Base-by-base conservation (phyloP, 2,797 vertebrate genomes). In the Discoglossus pictus region DNA sequence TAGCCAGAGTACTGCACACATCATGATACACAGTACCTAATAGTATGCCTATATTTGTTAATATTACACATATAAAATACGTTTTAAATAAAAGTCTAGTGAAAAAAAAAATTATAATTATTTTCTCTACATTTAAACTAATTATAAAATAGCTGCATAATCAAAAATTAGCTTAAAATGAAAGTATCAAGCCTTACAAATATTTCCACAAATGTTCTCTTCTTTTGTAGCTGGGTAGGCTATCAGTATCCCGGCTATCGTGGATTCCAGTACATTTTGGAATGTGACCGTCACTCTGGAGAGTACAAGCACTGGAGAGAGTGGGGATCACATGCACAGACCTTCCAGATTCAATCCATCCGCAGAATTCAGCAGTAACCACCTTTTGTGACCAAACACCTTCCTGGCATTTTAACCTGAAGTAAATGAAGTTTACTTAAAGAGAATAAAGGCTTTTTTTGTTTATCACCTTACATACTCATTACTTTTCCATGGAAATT, bases 231-330 rank as follows among this genome's bases (percentile, higher is more conserved):
- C 75, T 98, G 93, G 80, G 94, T 98, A 75, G 96, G 94, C 85
- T 95, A 93, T 54, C 96, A 97, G 87, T 98, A 86, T 74, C 95
- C 96, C 0, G 94, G 96, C 2, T 97, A 95, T 82, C 92, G 93
- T 56, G 95, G 94, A 51, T 92, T 94, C 82, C 94, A 96, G 85
- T 97, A 94, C 67, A 90, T 97, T 68, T 80, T 97, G 90, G 95
- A 98, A 85, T 89, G 91, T 0, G 94, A 97, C 80, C 88, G 87
- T 76, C 91, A 80, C 0, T 86, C 86, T 4, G 96, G 96, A 43
- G 91, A 96, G 82, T 96, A 93, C 91, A 94, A 93, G 85, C 92
- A 91, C 68, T 94, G 93, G 83, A 82, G 92, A 61, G 94, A 96
- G 81, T 93, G 90, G 79, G 96, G 95, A 48, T 92, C 90, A 73